These are phyloP conservation scores for Helicoverpa armigera DNA, from an alignment of 1,140 invertebrate species.

Conservation along the genomic window DNA sequence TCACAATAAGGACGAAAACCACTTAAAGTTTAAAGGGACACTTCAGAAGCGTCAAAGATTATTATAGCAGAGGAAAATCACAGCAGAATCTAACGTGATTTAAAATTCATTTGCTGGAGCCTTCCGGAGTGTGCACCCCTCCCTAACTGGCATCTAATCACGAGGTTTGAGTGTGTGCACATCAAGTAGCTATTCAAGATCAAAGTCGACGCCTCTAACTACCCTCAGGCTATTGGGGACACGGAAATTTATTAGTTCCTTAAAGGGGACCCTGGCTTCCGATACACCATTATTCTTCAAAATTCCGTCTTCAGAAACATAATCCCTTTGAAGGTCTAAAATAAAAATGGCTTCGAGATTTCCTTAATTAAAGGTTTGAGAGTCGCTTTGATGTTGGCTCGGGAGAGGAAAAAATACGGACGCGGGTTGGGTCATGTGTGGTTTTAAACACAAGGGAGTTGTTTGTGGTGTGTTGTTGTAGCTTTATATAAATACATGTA, in stretches of 20 bases:
- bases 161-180: conserved; percentile 58
- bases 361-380: conserved; percentile 62
- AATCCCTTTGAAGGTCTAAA: conserved; percentile 65
- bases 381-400: conserved; percentile 48
- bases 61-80: conserved; percentile 10
- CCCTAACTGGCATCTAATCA: conserved; percentile 75
- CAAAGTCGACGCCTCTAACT: conserved; percentile 59
- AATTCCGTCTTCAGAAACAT: conserved; percentile 57
- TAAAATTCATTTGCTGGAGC: conserved; percentile 35
- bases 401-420: conserved; percentile 42
- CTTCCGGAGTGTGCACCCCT: conserved; percentile 15
- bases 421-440: conserved; percentile 12
- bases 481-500: background rate
- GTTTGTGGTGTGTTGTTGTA: background rate
- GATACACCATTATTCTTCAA: conserved; percentile 55
- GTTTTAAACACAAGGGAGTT: background rate
- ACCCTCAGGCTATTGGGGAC: conserved; percentile 62
- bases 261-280: conserved; percentile 57
- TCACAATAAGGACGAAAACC: background rate
- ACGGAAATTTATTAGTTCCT: conserved; percentile 71
- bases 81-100: conserved; percentile 25
- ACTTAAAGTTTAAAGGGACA: conserved; percentile 5
- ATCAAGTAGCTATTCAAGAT: conserved; percentile 74
- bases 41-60: conserved; percentile 17
- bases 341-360: conserved; percentile 59